These are phyloP conservation scores for Ephialtes manifestator DNA, from an alignment of 2,888 invertebrate genomes.

Conservation along the genomic window DNA sequence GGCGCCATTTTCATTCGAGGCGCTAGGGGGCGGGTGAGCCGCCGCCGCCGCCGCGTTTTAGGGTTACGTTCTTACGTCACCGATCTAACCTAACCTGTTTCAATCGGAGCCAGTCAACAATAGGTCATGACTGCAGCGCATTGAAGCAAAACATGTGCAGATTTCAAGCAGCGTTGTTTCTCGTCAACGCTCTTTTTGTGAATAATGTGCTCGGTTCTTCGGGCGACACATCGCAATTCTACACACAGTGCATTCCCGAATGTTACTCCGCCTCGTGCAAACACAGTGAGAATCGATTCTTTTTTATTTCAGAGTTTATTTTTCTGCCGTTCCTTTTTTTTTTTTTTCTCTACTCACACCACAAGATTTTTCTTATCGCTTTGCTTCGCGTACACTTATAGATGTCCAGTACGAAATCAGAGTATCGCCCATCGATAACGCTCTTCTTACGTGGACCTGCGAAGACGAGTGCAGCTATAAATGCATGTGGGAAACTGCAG, in stretches of 20 bases:
- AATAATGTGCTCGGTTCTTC: slow-evolving; percentile 76
- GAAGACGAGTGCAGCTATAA: slow-evolving; percentile 94
- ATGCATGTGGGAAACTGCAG: slow-evolving; percentile 97
- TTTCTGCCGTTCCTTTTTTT: slow-evolving; percentile 76
- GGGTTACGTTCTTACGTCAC: too few species aligned
- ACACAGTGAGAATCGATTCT: slow-evolving; percentile 84
- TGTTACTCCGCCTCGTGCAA: slow-evolving; percentile 87
- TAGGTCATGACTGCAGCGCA: slow-evolving; percentile 8
- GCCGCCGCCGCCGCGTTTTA: too few species aligned
- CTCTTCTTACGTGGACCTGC: slow-evolving; percentile 92
- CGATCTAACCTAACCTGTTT: not conserved
- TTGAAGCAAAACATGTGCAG: slow-evolving; percentile 52
- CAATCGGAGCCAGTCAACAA: not conserved
- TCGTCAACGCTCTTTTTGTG: slow-evolving; percentile 42
- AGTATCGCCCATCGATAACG: slow-evolving; percentile 72
- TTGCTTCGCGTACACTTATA: slow-evolving; percentile 61
- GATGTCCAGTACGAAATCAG: slow-evolving; percentile 79
- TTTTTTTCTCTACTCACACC: too few species aligned
- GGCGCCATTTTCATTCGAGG: not conserved
- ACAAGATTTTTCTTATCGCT: slow-evolving; percentile 46
- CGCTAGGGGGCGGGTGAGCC: not conserved
- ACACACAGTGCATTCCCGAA: slow-evolving; percentile 87
- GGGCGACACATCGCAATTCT: slow-evolving; percentile 88
- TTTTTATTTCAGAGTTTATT: slow-evolving; percentile 35
- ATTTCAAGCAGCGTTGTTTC: slow-evolving; percentile 27